Base-by-base conservation (phyloP, 1,140 invertebrate species). In the Papilio dardanus region DNA sequence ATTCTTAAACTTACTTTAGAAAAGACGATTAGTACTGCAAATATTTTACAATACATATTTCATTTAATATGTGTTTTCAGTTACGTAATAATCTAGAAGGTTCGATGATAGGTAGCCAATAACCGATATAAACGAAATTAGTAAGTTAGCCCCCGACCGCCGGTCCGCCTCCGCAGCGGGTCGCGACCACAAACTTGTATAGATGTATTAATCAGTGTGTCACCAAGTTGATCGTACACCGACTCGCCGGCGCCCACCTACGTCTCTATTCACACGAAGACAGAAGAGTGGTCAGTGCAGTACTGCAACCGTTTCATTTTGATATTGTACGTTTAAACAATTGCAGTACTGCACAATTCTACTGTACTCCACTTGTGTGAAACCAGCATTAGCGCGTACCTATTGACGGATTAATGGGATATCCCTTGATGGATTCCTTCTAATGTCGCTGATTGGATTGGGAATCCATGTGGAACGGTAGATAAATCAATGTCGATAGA, bases 191-290 rank as follows among this genome's bases (percentile, higher is more conserved):
- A 71, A 50, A 71, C 68, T 46, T 71, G 68, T 46, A 71, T 71
- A 71, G 68, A 71, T 50, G 68, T 71, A 71, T 71, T 71, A 71
- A 71, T 71, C 68, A 71, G 42, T 31, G 68, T 71, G 68, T 71
- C 68, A 71, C 68, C 68, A 31, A 71, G 40, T 50, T 71, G 68
- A 42, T 71, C 68, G 42, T 50, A 40, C 68, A 30, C 68, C 68
- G 68, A 24, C 68, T 71, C 31, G 21, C 16, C 28, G 68, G 68
- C 68, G 68, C 68, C 68, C 68, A 71, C 68, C 68, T 71, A 71
- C 40, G 40, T 71, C 37, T 46, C 68, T 28, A 42, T 71, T 46
- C 14, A 46, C 42, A 46, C 42, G 42, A 46, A 5, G 42, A 16
- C 16, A 6, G 42, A 46, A 46, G 5, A n/a, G 42, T n/a, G 3